Evolutionary conservation across 2,113 vertebrate genomes (phyloP), one percentile per base, ranked within the genome.

Genomic region (Gavia stellata): DNA sequence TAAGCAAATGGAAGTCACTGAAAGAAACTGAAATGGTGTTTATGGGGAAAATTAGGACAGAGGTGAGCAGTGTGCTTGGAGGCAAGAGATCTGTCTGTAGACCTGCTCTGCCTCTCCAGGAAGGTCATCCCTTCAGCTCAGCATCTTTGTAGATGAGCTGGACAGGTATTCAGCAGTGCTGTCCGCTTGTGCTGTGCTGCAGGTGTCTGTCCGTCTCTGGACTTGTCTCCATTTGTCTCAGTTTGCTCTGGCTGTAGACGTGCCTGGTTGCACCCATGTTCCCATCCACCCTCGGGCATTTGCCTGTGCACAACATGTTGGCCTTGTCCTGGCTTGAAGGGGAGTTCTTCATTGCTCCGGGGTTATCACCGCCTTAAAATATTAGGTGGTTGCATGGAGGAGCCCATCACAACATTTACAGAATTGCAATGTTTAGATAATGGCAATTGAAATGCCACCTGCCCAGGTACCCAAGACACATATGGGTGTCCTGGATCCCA

Each of bases 391-490:
- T 84, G 20, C 5, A 0, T 31, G 63, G 12, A 45, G 17, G n/a
- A 73, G 50, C 38, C 18, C 29, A 45, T 77, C 31, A 18, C 5
- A 38, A 44, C 20, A 17, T 36, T 45, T 36, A 36, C 14, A 42
- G 23, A 29, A 14, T n/a, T 53, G 28, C 8, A 40, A 1, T 29
- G 33, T 38, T 86, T 36, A 16, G 16, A 12, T 68, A 50, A 25
- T 36, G 17, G 21, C 61, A 29, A 7, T 11, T 71, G 21, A 77
- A 68, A 68, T 77, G 40, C 29, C 19, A 38, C 29, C 42, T 89
- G 31, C 6, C 23, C 25, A 18, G 13, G 38, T 79, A 34, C 28
- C 36, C 49, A 19, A 44, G 55, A 33, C 24, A 17, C 0, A 0
- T 29, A 2, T 28, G 42, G 14, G 55, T 71, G 26, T 74, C 29